Conservation (phyloP, 2,888 invertebrate genomes). For the Pterostichus niger region DNA sequence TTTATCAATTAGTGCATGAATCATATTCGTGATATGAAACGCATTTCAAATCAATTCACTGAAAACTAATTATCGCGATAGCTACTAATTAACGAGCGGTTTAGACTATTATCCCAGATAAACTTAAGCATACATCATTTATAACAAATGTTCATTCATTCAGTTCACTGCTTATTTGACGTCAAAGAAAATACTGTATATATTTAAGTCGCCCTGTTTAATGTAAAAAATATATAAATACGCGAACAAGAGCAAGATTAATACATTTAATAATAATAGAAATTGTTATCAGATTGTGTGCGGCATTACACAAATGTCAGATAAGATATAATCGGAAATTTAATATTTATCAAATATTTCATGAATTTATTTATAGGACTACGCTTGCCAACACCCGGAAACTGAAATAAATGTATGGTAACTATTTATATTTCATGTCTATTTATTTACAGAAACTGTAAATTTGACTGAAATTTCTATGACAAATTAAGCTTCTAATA, state of each 20-base stretch:
- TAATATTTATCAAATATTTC: not conserved
- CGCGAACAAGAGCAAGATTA: constrained; percentile 18
- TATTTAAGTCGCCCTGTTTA: not conserved
- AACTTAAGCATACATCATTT: constrained; percentile 53
- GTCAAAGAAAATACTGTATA: constrained; percentile 16
- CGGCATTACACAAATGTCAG: not conserved
- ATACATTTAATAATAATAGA: constrained; percentile 9
- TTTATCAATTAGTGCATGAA: constrained; percentile 22
- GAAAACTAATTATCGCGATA: constrained; percentile 45
- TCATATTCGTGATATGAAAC: constrained; percentile 25
- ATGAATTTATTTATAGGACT: not conserved
- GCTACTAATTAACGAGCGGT: constrained; percentile 42
- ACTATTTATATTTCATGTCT: not conserved
- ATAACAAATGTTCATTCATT: constrained; percentile 33
- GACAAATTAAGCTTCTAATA: constrained; percentile 5
- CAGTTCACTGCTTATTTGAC: constrained; percentile 12
- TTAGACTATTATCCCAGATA: constrained; percentile 25
- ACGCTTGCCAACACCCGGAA: not conserved
- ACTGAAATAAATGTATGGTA: not conserved
- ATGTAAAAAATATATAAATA: not conserved
- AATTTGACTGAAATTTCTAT: not conserved
- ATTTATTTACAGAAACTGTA: not conserved
- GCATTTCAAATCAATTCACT: constrained; percentile 40
- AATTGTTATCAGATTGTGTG: constrained; percentile 6
- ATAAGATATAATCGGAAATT: not conserved